phyloP scores from a whole-genome alignment of 2,888 invertebrate genomes.

The Drosophila demipolita region DNA sequence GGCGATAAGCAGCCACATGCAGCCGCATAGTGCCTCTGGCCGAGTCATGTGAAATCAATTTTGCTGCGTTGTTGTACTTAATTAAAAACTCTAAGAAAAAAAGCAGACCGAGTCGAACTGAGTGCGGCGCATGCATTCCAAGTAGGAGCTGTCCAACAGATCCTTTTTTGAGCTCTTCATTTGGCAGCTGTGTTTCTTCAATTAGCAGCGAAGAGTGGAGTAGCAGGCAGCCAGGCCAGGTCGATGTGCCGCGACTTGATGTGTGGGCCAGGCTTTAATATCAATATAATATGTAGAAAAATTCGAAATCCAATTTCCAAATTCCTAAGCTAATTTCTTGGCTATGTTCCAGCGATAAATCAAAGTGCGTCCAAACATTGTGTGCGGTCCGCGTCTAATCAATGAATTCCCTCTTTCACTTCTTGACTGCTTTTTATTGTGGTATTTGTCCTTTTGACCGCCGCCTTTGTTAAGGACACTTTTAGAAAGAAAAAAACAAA shows the following conservation, averaged over 20 bases:
- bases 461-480: constrained; percentile 39
- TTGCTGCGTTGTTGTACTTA: constrained; percentile 80
- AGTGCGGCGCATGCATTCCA: constrained; percentile 43
- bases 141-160: constrained; percentile 17
- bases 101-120: constrained; percentile 4
- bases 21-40: constrained; percentile 2
- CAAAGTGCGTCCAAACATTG: constrained; percentile 54
- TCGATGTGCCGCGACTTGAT: constrained; percentile 23
- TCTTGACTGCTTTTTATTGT: neutral
- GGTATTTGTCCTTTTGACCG: constrained; percentile 42
- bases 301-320: constrained; percentile 28
- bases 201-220: constrained; percentile 26
- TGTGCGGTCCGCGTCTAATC: constrained; percentile 68
- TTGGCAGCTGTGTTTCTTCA: constrained; percentile 55
- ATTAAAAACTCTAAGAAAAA: constrained; percentile 61
- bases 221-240: constrained; percentile 26
- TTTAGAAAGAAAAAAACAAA: neutral
- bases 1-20: constrained; percentile 44
- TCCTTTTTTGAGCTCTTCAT: constrained; percentile 74
- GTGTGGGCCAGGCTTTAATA: constrained; percentile 39
- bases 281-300: constrained; percentile 11
- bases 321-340: constrained; percentile 64
- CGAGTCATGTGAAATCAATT: constrained; percentile 70
- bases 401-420: constrained; percentile 47
- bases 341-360: constrained; percentile 55